These are phyloP conservation scores for Catagonus wagneri DNA, from an alignment of 2,113 vertebrate genomes.

Conservation along the genomic window DNA sequence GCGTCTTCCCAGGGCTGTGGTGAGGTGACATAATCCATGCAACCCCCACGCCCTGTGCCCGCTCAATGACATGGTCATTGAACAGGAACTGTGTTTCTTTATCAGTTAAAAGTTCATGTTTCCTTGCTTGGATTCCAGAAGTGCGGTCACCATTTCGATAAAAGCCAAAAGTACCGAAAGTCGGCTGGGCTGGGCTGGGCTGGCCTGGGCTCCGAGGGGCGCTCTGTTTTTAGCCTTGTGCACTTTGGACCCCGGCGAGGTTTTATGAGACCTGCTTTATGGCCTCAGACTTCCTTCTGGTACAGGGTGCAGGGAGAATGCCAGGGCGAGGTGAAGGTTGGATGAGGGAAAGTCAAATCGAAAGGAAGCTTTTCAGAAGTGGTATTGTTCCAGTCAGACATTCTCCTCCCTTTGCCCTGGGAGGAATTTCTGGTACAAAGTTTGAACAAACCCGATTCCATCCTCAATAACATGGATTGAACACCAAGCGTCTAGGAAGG, in stretches of 20 bases:
- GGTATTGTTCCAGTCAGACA: neutral
- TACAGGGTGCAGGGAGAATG: neutral
- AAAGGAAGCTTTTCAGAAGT: neutral
- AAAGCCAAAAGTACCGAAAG: neutral
- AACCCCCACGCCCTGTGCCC: neutral
- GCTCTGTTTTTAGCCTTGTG: neutral
- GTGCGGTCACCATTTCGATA: neutral
- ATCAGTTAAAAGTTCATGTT: neutral
- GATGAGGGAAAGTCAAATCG: neutral
- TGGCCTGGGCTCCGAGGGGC: neutral
- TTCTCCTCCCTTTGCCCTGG: neutral
- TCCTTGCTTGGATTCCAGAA: constrained; percentile 17
- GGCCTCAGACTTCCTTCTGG: neutral
- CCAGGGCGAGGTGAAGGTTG: neutral
- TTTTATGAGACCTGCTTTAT: constrained; percentile 1
- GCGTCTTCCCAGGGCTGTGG: neutral
- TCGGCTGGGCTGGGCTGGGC: neutral
- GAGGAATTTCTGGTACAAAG: neutral
- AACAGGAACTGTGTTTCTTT: neutral
- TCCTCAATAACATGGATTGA: neutral
- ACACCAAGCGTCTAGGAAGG: neutral
- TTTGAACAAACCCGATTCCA: neutral
- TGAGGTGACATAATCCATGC: rapidly evolving
- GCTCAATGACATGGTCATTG: neutral
- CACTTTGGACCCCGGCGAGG: neutral